Evolutionary conservation across 2,888 invertebrate species (phyloP).

Genomic region (Amphimallon solstitiale): DNA sequence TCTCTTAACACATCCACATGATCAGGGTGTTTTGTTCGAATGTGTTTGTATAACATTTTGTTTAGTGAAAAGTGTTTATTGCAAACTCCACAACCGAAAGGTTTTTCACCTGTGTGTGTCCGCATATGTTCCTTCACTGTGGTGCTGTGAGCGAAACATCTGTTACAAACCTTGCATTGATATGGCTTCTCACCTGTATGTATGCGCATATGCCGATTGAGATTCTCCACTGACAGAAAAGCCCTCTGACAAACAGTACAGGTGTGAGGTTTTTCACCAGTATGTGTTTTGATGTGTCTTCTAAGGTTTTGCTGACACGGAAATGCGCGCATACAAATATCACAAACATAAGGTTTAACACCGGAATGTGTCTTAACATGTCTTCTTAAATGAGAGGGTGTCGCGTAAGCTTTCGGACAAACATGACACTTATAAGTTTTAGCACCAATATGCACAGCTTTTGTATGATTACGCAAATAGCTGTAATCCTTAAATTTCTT

Average conservation of each 20-base stretch:
- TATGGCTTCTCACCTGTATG: conserved; percentile 59
- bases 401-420: conserved; percentile 55
- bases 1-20: conserved; percentile 44
- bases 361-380: conserved; percentile 58
- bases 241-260: conserved; percentile 54
- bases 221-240: conserved; percentile 55
- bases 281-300: conserved; percentile 57
- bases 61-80: conserved; percentile 53
- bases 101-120: conserved; percentile 57
- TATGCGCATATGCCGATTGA: conserved; percentile 53
- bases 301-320: conserved; percentile 56
- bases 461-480: conserved; percentile 52
- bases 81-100: conserved; percentile 55
- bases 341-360: conserved; percentile 54
- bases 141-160: conserved; percentile 57
- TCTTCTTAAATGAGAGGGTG: conserved; percentile 54
- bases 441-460: conserved; percentile 49
- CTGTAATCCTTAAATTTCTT: conserved; percentile 53
- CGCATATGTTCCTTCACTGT: conserved; percentile 57
- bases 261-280: conserved; percentile 56
- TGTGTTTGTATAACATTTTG: conserved; percentile 56
- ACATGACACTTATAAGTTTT: conserved; percentile 54
- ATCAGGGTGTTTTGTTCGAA: conserved; percentile 54
- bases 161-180: conserved; percentile 54
- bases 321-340: conserved; percentile 55